phyloP scores from a whole-genome alignment of 2,113 vertebrate genomes.

The Octodon degus region DNA sequence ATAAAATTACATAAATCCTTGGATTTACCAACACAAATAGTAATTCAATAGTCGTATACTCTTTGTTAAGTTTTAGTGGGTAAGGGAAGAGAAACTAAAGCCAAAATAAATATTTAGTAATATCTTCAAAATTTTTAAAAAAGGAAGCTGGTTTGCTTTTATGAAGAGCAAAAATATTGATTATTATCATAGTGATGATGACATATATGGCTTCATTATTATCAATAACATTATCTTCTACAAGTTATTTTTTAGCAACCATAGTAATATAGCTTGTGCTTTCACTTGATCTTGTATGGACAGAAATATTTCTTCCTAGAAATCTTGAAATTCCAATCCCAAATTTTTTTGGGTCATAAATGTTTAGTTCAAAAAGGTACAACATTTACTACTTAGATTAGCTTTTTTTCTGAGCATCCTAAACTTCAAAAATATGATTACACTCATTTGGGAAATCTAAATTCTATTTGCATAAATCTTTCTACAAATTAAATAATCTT shows the following conservation, averaged over 20 bases:
- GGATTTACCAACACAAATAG: neutral
- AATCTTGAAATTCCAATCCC: neutral
- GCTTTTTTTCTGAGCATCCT: constrained; percentile 47
- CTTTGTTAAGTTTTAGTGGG: neutral
- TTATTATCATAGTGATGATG: neutral
- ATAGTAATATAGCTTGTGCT: neutral
- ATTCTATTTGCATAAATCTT: neutral
- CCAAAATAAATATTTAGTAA: neutral
- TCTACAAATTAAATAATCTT: neutral
- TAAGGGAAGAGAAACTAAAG: neutral
- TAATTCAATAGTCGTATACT: neutral
- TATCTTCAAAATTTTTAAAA: constrained; percentile 31
- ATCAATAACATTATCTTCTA: neutral
- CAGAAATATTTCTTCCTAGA: neutral
- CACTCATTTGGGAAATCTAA: constrained; percentile 32
- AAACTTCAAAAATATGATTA: constrained; percentile 50
- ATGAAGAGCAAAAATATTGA: neutral
- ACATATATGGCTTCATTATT: neutral
- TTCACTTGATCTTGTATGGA: constrained; percentile 16
- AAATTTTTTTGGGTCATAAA: neutral
- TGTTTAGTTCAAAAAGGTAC: neutral
- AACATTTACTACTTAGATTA: constrained; percentile 11
- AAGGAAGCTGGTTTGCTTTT: neutral
- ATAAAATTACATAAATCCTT: neutral
- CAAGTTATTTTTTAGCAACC: neutral